A percentile compares a stretch with the other conserved stretches of the same genome.
Conservation (phyloP, 1,140 invertebrate species). For the Camponotus floridanus region DNA sequence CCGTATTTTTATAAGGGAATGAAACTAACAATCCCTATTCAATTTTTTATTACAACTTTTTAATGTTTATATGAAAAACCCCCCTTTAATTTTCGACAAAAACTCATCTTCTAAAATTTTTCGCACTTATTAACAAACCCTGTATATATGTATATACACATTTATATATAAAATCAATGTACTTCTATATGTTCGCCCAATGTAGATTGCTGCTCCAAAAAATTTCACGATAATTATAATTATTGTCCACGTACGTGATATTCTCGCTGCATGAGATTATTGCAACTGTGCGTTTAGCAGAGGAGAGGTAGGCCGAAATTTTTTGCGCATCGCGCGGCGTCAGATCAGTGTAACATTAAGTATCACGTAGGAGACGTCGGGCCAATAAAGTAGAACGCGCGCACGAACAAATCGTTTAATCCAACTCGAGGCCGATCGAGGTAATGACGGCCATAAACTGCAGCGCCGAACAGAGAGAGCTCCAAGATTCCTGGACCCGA, state of each 20-base stretch:
- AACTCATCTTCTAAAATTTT: no score
- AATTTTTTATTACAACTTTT: no score
- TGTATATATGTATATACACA: no score
- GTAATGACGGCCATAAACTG: conserved; percentile 84
- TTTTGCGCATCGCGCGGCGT: conserved; percentile 32
- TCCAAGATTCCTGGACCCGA: conserved; percentile 72
- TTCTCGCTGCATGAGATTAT: conserved; percentile 25
- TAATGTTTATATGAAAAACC: no score
- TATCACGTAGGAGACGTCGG: conserved; percentile 60
- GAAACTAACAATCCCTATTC: no score
- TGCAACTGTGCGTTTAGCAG: conserved; percentile 6
- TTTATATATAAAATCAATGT: no score
- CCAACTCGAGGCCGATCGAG: conserved; percentile 78
- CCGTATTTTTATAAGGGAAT: no score
- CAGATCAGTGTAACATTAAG: conserved; percentile 53
- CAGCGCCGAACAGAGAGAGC: conserved; percentile 56
- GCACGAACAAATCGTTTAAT: conserved; percentile 82
- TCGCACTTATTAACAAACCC: no score
- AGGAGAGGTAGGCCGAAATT: conserved; percentile 7
- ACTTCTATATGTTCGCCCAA: background rate
- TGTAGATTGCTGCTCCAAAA: conserved; percentile 12
- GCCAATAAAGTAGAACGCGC: conserved; percentile 78
- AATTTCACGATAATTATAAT: conserved; percentile 37
- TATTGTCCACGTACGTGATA: background rate
- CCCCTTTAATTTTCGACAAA: no score